A percentile compares a stretch with the other conserved stretches of the same genome.
phyloP scores from a whole-genome alignment of 2,797 vertebrate species.

The Ispidina picta region DNA sequence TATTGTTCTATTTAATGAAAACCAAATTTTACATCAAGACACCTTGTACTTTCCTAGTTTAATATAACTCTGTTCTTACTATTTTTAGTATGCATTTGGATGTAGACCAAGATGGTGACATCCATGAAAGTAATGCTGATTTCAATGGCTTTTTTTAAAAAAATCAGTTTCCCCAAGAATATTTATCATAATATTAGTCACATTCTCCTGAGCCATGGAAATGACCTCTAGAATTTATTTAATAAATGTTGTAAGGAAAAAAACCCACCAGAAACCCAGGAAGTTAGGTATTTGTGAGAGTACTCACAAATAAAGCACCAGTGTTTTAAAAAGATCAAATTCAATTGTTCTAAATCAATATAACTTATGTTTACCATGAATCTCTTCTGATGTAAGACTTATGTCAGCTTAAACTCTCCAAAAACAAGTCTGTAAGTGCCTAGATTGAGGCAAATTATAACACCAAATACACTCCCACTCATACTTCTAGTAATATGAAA shows the following conservation, averaged over 20 bases:
- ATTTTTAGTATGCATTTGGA: conserved; percentile 48
- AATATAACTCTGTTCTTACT: conserved; percentile 20
- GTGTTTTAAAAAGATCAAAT: not conserved
- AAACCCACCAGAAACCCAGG: not conserved
- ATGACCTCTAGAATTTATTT: not conserved
- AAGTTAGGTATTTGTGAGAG: not conserved
- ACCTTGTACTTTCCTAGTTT: conserved; percentile 51
- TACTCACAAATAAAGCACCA: not conserved
- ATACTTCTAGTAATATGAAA: not conserved
- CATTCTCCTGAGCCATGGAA: not conserved
- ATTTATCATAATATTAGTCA: not conserved
- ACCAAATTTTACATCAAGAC: not conserved
- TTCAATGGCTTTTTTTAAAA: not conserved
- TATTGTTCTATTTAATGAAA: not conserved
- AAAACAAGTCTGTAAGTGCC: not conserved
- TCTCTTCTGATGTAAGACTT: not conserved
- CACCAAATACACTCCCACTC: not conserved
- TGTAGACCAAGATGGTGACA: conserved; percentile 4
- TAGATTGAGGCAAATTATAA: not conserved
- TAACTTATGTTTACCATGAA: not conserved
- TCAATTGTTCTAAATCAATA: not conserved
- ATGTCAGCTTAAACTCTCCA: not conserved
- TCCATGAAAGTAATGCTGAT: conserved; percentile 8
- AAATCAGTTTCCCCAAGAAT: not conserved
- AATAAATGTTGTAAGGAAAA: not conserved